phyloP scores from a whole-genome alignment of 2,888 invertebrate species.

The Ptilodon capucinus region DNA sequence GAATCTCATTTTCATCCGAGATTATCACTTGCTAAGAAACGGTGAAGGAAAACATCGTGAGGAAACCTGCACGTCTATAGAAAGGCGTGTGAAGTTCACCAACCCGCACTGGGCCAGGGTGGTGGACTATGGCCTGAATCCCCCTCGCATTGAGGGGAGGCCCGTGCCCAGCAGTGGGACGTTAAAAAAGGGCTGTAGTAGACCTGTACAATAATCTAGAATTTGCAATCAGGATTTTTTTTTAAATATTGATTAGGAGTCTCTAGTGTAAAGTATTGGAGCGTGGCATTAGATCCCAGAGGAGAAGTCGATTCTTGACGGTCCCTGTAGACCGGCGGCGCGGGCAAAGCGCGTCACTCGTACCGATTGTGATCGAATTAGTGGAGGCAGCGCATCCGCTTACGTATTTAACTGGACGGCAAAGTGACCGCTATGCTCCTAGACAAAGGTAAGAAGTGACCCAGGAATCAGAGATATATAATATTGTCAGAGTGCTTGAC shows the following conservation, averaged over 20 bases:
- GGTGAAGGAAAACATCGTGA: too few species aligned
- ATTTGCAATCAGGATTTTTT: neutral
- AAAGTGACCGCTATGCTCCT: slow-evolving; percentile 53
- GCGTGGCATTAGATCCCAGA: slow-evolving; percentile 47
- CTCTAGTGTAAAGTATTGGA: slow-evolving; percentile 44
- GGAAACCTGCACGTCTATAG: too few species aligned
- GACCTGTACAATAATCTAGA: too few species aligned
- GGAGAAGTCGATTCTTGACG: slow-evolving; percentile 48
- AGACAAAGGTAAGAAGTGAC: slow-evolving; percentile 37
- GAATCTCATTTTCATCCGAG: too few species aligned
- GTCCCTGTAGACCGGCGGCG: slow-evolving; percentile 48
- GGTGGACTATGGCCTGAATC: too few species aligned
- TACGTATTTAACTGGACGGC: slow-evolving; percentile 72
- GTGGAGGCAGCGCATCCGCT: slow-evolving; percentile 68
- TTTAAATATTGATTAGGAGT: slow-evolving; percentile 32
- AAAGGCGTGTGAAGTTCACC: too few species aligned
- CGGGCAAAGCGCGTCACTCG: slow-evolving; percentile 63
- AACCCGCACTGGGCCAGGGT: too few species aligned
- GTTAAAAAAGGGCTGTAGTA: too few species aligned
- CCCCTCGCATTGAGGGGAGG: too few species aligned
- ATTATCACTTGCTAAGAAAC: too few species aligned
- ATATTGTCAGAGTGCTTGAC: too few species aligned
- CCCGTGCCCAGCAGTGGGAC: too few species aligned
- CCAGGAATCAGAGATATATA: slow-evolving; percentile 4
- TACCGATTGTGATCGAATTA: slow-evolving; percentile 78